Evolutionary conservation across 2,113 vertebrate species (phyloP).

Genomic region (Thermophis baileyi): DNA sequence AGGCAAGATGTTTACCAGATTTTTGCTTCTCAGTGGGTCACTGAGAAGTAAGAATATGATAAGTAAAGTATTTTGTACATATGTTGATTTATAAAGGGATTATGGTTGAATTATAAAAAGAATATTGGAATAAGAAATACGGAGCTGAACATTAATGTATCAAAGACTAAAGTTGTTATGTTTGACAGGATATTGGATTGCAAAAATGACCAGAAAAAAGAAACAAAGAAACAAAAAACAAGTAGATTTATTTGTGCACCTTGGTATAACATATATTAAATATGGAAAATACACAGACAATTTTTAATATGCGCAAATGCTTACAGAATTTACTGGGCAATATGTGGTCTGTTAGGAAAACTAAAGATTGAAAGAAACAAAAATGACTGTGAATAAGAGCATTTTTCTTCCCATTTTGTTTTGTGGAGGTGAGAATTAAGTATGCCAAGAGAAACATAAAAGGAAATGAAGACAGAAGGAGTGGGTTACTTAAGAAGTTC

Average conservation of each 20-base stretch:
- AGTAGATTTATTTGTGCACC: not conserved
- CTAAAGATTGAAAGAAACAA: not conserved
- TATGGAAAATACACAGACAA: not conserved
- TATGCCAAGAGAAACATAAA: not conserved
- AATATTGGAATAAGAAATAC: not conserved
- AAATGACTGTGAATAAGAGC: not conserved
- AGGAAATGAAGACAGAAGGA: not conserved
- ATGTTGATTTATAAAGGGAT: not conserved
- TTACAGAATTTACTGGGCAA: not conserved
- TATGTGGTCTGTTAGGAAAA: not conserved
- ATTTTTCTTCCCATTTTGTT: not conserved
- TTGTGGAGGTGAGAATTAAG: not conserved
- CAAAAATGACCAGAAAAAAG: not conserved
- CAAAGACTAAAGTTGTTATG: not conserved
- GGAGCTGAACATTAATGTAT: not conserved
- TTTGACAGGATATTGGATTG: not conserved
- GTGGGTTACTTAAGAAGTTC: not conserved
- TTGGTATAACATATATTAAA: not conserved
- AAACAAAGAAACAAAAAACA: not conserved
- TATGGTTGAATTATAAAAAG: not conserved
- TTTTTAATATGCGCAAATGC: not conserved
- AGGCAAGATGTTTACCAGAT: not conserved
- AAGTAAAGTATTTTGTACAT: not conserved
- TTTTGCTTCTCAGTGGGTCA: not conserved
- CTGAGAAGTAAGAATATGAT: not conserved